Conservation (phyloP, 2,113 vertebrate species). For the Indicator maculatus region DNA sequence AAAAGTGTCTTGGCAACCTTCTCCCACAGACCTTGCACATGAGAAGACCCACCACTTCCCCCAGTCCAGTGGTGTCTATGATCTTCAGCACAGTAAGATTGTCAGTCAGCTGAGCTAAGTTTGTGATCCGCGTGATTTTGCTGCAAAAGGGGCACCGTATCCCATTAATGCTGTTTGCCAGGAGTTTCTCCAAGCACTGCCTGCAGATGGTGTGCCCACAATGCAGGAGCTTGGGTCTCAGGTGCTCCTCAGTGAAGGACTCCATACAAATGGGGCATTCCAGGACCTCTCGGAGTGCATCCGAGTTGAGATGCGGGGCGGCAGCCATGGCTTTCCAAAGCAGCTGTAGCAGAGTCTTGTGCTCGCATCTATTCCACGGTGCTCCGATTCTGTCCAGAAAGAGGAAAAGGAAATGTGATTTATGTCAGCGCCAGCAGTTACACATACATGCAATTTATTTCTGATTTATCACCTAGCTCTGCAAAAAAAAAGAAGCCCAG, state of each 20-base stretch:
- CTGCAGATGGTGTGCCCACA: conserved; percentile 96
- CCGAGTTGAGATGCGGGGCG: conserved; percentile 85
- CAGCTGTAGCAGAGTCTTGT: neutral
- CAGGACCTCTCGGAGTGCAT: conserved; percentile 91
- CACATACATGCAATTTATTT: conserved; percentile 19
- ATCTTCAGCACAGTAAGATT: conserved; percentile 97
- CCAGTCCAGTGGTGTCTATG: conserved; percentile 87
- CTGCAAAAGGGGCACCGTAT: conserved; percentile 98
- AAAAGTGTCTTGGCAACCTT: conserved; percentile 91
- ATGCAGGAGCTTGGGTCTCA: conserved; percentile 93
- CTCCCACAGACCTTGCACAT: conserved; percentile 91
- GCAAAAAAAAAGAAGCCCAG: neutral
- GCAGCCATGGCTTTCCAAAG: conserved; percentile 79
- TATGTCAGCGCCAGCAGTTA: conserved; percentile 30
- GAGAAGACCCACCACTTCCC: conserved; percentile 82
- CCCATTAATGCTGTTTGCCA: conserved; percentile 93
- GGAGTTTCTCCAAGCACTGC: conserved; percentile 93
- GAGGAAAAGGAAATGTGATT: conserved; percentile 48
- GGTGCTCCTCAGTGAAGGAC: conserved; percentile 90
- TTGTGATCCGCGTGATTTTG: conserved; percentile 91
- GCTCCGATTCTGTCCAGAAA: conserved; percentile 47
- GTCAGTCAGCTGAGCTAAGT: conserved; percentile 89
- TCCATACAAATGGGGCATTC: conserved; percentile 98
- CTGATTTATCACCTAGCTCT: conserved; percentile 43
- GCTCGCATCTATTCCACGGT: conserved; percentile 46